A percentile compares a stretch with the other conserved stretches of the same genome.
phyloP scores from a whole-genome alignment of 2,113 vertebrate genomes.

The Hassar affinis region DNA sequence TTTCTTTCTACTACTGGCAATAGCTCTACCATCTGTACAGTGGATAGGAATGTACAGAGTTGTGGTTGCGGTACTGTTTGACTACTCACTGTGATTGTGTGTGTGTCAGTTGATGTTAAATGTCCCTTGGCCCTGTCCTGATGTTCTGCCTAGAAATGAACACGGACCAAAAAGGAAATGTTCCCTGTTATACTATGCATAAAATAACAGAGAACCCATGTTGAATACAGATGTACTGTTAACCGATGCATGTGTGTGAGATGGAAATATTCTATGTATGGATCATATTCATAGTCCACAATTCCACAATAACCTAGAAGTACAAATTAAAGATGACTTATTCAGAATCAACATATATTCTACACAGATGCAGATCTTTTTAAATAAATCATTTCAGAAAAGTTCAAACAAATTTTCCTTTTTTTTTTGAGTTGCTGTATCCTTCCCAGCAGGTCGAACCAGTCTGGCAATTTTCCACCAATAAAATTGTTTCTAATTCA shows the following conservation, averaged over 20 bases:
- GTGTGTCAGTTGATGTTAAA: conserved; percentile 20
- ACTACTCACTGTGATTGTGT: conserved; percentile 1
- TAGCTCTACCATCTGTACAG: conserved; percentile 14
- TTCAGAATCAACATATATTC: neutral
- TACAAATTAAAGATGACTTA: neutral
- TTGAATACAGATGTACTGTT: neutral
- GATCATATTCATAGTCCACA: neutral
- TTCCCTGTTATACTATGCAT: neutral
- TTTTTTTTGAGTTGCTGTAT: too few species aligned
- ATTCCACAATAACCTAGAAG: neutral
- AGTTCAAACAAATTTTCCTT: too few species aligned
- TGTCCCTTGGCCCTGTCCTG: neutral
- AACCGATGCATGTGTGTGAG: neutral
- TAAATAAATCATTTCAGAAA: neutral
- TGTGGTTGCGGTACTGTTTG: neutral
- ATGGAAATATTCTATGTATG: neutral
- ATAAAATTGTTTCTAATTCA: too few species aligned
- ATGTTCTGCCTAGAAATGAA: conserved; percentile 7
- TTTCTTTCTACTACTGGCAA: neutral
- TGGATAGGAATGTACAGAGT: conserved; percentile 22
- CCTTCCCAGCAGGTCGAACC: neutral
- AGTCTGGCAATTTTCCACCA: neutral
- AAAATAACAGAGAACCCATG: neutral
- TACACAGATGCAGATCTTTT: neutral
- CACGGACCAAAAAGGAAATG: conserved; percentile 18